Evolutionary conservation across 2,113 vertebrate genomes (phyloP), one percentile per base, ranked within the genome.

Genomic region (Tetraodon nigroviridis): DNA sequence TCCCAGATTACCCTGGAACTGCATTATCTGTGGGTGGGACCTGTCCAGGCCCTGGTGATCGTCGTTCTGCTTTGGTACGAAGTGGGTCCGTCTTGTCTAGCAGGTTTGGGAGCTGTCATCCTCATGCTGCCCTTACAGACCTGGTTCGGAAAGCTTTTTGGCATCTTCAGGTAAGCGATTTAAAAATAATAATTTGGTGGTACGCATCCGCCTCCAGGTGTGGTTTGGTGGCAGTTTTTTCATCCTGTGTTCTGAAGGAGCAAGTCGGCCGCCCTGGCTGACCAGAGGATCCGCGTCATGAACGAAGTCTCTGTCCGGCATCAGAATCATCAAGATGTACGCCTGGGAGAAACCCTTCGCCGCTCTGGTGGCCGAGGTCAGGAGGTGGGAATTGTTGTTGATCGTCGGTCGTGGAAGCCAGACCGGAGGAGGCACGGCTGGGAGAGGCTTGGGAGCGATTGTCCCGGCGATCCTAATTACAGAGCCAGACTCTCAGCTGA

Each of bases 321-420:
- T 98, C 42, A 89, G 93, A 75, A 97, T 99, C 75, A 99, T 99
- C 67, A 99, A 99, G 86, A 99, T 99, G 96, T 99, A 99, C 13
- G 93, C 94, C 0, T 99, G 96, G 96, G 96, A 99, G 75, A 94
- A 92, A 42, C 91, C 95, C 0, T 98, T 99, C 71, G 80, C 93
- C 0, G 86, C 92, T 17, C 90, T 97, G 60, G 91, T 99, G 41
- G 79, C 83, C 54, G 84, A 79, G 14, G 86, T 96, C 75, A 90
- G 95, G 87, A 93, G 90, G 96, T 98, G 92, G 88, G 37, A 37
- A 27, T 32, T 6, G 29, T 32, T 6, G 29, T 32, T 32, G 8
- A 32, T 7, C 8, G 29, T 32, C 8, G 6, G 2, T 4, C 29
- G 5, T 32, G 29, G 29, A 10, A 32, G 29, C 8, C 1, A 7